A percentile compares a stretch with the other conserved stretches of the same genome.
Evolutionary conservation across 2,797 vertebrate genomes (phyloP).

Genomic region (Lithobates sylvaticus): DNA sequence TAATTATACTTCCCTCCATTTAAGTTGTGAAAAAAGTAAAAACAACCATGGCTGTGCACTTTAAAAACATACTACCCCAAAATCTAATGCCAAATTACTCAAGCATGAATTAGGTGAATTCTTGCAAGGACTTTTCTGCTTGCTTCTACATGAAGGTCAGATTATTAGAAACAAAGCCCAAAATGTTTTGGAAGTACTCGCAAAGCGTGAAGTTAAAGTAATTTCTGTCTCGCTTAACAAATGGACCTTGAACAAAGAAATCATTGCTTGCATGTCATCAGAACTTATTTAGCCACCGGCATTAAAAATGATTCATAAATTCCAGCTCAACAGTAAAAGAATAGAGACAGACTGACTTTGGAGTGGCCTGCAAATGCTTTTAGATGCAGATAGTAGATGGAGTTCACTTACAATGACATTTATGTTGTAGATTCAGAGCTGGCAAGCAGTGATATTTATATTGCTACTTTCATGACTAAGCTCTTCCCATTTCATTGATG

Average conservation of each 20-base stretch:
- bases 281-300: conserved; percentile 57
- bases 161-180: conserved; percentile 44
- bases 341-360: conserved; percentile 29
- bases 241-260: conserved; percentile 62
- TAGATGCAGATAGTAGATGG: conserved; percentile 13
- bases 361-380: conserved; percentile 47
- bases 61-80: no score
- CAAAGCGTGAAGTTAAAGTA: conserved; percentile 60
- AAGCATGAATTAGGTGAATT: conserved; percentile 37
- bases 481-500: neutral
- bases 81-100: conserved; percentile 5
- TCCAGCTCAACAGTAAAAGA: conserved; percentile 30
- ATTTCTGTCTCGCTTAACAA: conserved; percentile 62
- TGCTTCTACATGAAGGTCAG: conserved; percentile 55
- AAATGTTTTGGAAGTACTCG: conserved; percentile 58
- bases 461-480: neutral
- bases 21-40: no score
- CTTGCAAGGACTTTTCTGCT: conserved; percentile 27
- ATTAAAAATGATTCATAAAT: conserved; percentile 49
- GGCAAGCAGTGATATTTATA: conserved; percentile 12
- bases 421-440: conserved; percentile 31
- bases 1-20: no score
- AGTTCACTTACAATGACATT: conserved; percentile 25
- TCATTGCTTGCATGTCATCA: conserved; percentile 56
- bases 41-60: no score